Evolutionary conservation across 2,888 invertebrate genomes (phyloP), one percentile per base, ranked within the genome.

Genomic region (Phoenoteleia sp.): DNA sequence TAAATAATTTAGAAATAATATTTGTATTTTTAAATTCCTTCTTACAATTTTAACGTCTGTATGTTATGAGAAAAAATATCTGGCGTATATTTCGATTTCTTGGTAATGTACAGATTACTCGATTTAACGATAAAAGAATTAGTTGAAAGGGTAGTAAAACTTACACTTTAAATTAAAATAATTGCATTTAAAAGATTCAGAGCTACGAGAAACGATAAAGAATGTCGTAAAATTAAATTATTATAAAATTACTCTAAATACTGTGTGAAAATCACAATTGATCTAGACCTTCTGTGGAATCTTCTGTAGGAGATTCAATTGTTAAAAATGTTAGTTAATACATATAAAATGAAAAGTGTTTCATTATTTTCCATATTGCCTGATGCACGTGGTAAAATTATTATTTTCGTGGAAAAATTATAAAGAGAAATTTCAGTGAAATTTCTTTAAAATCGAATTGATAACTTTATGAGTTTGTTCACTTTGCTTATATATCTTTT

Each of bases 391-490:
- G 4, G 15, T 7, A 33, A 33, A 56, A 56, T 29, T 17, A 5
- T 47, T 47, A 49, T 29, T 64, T 29, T 64, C 19, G n/a, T 13
- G 15, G 19, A 39, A 33, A 45, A 62, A 3, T 27, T 45, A 45
- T 17, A 29, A 49, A 64, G 64, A 64, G 64, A 64, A 49, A 47
- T 64, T 47, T 33, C 2, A 69, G 52, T 23, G 69, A 69, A 54
- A 54, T 69, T 33, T 54, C 52, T 42, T 54, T 42, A 25, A 39
- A 54, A 39, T 42, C 13, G 27, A 69, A 69, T 69, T 69, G 69
- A 54, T 69, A 69, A 54, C 69, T 69, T 69, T 69, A 39, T 69
- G 42, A 39, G 69, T 25, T 54, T 56, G 36, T 42, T 69, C 0
- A 17, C 54, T 69, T 69, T 54, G 33, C 66, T 21, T 23, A 19